phyloP scores from a whole-genome alignment of 2,888 invertebrate genomes.

The Cosmorhoe ocellata region DNA sequence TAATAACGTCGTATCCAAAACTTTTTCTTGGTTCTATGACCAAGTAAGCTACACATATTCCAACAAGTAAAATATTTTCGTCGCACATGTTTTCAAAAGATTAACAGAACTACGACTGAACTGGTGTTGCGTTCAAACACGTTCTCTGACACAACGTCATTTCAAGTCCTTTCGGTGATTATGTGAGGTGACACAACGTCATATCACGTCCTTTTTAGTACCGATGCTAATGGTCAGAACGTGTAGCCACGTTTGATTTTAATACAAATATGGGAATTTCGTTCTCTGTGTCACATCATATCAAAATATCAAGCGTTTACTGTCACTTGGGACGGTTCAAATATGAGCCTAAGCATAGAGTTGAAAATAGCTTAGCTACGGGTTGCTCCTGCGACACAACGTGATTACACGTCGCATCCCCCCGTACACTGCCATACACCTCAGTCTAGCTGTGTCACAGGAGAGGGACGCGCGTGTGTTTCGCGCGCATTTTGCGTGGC shows the following conservation, averaged over 20 bases:
- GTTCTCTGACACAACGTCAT: background rate
- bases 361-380: too few relatives aligned
- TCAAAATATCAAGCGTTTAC: slow-evolving; percentile 2
- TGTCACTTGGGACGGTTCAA: background rate
- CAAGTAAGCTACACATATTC: slow-evolving; percentile 11
- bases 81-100: slow-evolving; percentile 17
- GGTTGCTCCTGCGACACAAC: too few relatives aligned
- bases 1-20: slow-evolving; percentile 15
- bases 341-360: background rate
- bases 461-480: background rate
- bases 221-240: background rate
- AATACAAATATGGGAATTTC: background rate
- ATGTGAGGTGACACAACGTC: too few relatives aligned
- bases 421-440: too few relatives aligned
- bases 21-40: slow-evolving; percentile 6
- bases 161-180: background rate
- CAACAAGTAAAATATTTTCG: slow-evolving; percentile 17
- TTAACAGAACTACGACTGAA: slow-evolving; percentile 4
- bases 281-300: slow-evolving; percentile 1
- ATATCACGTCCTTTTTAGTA: background rate
- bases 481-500: background rate
- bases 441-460: too few relatives aligned
- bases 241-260: background rate
- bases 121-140: background rate
- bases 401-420: too few relatives aligned